Evolutionary conservation across 2,888 invertebrate genomes (phyloP).

Genomic region (Hypomecis punctinalis): DNA sequence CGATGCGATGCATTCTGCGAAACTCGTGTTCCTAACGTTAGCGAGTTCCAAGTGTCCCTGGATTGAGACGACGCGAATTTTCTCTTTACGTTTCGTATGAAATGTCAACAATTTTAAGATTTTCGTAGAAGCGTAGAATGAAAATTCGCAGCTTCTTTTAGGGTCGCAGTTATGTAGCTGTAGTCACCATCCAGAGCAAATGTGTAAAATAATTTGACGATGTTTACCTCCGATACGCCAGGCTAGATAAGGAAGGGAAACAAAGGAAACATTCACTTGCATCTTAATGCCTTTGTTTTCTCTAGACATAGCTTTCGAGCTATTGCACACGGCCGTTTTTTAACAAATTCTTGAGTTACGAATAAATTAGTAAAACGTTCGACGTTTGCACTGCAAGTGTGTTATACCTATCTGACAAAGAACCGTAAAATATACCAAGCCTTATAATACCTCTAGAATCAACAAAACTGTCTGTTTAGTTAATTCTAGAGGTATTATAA

Average conservation of each 20-base stretch:
- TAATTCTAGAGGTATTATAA: no score
- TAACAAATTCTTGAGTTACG: no score
- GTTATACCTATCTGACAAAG: no score
- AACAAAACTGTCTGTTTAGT: no score
- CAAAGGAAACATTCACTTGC: no score
- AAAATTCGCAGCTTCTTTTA: slow-evolving; percentile 6
- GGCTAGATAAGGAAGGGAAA: neutral
- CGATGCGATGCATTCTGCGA: slow-evolving; percentile 63
- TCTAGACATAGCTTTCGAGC: no score
- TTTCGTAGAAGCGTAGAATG: slow-evolving; percentile 4
- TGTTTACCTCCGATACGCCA: slow-evolving; percentile 13
- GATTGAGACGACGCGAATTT: neutral
- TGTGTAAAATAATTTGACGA: slow-evolving; percentile 36
- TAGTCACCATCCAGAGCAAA: slow-evolving; percentile 57
- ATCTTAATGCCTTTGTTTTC: no score
- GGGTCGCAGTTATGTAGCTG: slow-evolving; percentile 16
- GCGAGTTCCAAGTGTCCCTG: slow-evolving; percentile 24
- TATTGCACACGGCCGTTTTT: no score
- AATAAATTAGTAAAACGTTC: no score
- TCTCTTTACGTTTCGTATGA: slow-evolving; percentile 2
- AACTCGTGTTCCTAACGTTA: slow-evolving; percentile 68
- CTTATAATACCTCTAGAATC: no score
- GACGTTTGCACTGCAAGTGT: no score
- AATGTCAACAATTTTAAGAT: slow-evolving; percentile 1
- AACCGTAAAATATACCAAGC: no score